These are phyloP conservation scores for Stenichneumon culpator DNA, from an alignment of 2,888 invertebrate species.

Conservation along the genomic window DNA sequence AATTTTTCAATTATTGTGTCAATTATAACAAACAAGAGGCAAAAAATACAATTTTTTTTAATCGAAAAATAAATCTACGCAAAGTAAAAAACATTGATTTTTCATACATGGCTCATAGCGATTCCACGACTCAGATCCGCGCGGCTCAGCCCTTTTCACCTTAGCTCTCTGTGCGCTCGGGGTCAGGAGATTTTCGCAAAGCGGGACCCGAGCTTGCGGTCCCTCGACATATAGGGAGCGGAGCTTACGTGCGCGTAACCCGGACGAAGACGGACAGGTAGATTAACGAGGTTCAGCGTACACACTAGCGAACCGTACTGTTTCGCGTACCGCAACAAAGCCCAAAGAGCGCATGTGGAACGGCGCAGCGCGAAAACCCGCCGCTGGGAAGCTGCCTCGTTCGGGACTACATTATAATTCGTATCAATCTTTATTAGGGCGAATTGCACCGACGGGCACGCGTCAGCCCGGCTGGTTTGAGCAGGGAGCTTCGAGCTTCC, in stretches of 20 bases:
- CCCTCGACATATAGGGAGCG: conserved; percentile 15
- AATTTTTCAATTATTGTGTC: too few relatives aligned
- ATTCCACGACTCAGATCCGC: not conserved
- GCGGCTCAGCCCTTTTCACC: not conserved
- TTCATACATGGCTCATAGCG: not conserved
- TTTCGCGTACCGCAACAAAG: conserved; percentile 12
- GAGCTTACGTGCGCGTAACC: conserved; percentile 34
- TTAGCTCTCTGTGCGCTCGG: conserved; percentile 35
- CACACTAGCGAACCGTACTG: conserved; percentile 26
- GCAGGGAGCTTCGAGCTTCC: conserved; percentile 25
- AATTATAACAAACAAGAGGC: too few relatives aligned
- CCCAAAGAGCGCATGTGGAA: conserved; percentile 25
- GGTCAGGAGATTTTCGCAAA: conserved; percentile 26
- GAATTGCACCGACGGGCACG: conserved; percentile 61
- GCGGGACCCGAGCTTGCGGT: conserved; percentile 28
- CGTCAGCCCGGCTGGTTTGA: conserved; percentile 4
- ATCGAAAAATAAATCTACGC: not conserved
- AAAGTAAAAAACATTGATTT: not conserved
- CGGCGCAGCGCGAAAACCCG: conserved; percentile 28
- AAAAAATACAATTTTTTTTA: too few relatives aligned
- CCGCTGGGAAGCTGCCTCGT: conserved; percentile 29
- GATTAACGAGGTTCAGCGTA: conserved; percentile 70
- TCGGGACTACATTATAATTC: conserved; percentile 69
- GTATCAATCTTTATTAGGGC: conserved; percentile 76
- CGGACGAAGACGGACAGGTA: conserved; percentile 63